These are phyloP conservation scores for Eleginops maclovinus DNA, from an alignment of 2,113 vertebrate genomes.

Conservation along the genomic window DNA sequence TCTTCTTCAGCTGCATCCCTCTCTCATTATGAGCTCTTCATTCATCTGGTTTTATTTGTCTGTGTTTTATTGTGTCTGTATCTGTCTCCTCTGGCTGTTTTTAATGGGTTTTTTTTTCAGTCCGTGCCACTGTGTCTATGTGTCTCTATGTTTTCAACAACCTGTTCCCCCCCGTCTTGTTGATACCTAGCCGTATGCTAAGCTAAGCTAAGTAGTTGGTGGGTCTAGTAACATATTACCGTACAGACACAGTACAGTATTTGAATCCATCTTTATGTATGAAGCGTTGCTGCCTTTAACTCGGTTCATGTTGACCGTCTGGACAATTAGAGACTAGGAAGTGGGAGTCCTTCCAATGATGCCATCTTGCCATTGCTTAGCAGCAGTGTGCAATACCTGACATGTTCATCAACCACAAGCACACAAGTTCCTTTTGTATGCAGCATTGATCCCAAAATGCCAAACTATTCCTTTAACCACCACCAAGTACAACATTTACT, in stretches of 20 bases:
- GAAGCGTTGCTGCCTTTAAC: no score
- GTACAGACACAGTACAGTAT: not conserved
- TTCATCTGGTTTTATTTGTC: slow-evolving; percentile 48
- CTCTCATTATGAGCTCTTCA: slow-evolving; percentile 25
- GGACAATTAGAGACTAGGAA: no score
- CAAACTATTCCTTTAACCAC: no score
- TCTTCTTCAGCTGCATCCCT: slow-evolving; percentile 11
- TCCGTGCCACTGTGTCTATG: not conserved
- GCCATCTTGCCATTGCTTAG: no score
- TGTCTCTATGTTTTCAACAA: not conserved
- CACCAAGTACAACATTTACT: not conserved
- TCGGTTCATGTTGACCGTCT: no score
- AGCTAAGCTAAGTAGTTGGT: not conserved
- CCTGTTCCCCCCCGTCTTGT: not conserved
- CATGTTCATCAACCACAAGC: no score
- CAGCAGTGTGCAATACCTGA: no score
- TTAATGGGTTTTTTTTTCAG: not conserved
- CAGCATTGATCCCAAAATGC: no score
- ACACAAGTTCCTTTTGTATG: no score
- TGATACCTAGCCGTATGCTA: not conserved
- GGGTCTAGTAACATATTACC: not conserved
- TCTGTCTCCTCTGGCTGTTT: slow-evolving; percentile 1
- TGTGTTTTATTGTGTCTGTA: slow-evolving; percentile 20
- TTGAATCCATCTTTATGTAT: not conserved
- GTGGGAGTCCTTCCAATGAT: no score